Evolutionary conservation across 2,888 invertebrate species (phyloP).

Genomic region (Drymonia ruficornis): DNA sequence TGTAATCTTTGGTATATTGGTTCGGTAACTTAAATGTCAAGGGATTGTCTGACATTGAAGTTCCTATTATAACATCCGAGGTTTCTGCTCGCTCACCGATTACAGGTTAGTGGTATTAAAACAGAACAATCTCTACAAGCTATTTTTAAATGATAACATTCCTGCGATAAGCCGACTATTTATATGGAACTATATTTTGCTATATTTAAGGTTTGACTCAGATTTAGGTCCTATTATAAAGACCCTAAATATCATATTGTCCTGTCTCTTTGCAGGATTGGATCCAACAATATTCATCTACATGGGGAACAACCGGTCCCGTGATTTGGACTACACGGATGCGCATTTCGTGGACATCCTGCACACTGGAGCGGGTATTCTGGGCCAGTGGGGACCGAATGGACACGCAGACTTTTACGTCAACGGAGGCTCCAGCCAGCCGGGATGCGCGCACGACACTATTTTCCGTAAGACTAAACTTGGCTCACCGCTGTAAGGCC

Average conservation of each 20-base stretch:
- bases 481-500: background rate
- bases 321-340: slow-evolving; percentile 91
- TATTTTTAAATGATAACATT: too few species aligned
- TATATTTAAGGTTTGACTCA: too few species aligned
- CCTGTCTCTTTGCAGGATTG: slow-evolving; percentile 83
- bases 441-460: slow-evolving; percentile 93
- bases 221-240: too few species aligned
- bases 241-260: too few species aligned
- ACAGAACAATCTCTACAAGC: background rate
- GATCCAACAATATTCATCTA: slow-evolving; percentile 95
- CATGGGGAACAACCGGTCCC: slow-evolving; percentile 91
- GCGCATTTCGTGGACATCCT: slow-evolving; percentile 93
- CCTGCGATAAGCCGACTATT: too few species aligned
- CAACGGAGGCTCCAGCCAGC: slow-evolving; percentile 95
- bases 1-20: too few species aligned
- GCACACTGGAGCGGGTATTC: slow-evolving; percentile 94
- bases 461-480: slow-evolving; percentile 88
- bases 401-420: slow-evolving; percentile 96
- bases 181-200: too few species aligned
- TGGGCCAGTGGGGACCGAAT: slow-evolving; percentile 95
- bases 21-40: slow-evolving; percentile 7
- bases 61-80: background rate
- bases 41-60: slow-evolving; percentile 24
- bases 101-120: background rate
- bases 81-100: background rate